Base-by-base conservation (phyloP, 2,888 invertebrate genomes). In the Marasmarcha lunaedactyla region DNA sequence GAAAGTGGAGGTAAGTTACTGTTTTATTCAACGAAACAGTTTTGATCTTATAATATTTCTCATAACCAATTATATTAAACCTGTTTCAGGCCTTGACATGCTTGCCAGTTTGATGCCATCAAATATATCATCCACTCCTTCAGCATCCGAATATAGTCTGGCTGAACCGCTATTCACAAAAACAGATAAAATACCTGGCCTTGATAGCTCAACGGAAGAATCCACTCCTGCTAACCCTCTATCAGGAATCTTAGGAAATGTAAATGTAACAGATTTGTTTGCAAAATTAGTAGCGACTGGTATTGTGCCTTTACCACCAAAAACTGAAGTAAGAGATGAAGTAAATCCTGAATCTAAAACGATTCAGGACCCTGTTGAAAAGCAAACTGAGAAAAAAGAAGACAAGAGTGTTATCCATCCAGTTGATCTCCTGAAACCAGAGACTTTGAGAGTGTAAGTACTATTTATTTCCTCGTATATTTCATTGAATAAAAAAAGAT, bases 201-300 rank as follows among this genome's bases (percentile, higher is more conserved):
- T 84, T 1, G 81, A 77, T 27, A 57, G 67, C 0, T 61, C 68
- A 0, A 40, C 53, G 0, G 69, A 71, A 1, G 38, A 70, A 71
- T 27, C 69, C 72, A 0, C 45, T 59, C 9, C 42, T 71, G 11
- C 68, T 71, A 13, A 51, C 65, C 15, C 48, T 1, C 11, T 15
- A 0, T 37, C 67, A 5, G 61, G 73, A 10, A 46, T 61, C 9
- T 58, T 84, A 0, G 63, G 71, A 14, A 69, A 72, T 41, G 65
- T 90, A 1, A 93, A 95, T 56, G 91, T 97, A 14, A 90, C 88
- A 45, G 93, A 94, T 49, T 74, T 97, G 15, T 93, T 95, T 61
- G 90, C 92, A 45, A 93, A 94, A 66, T 73, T 97, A 5, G 89
- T 96, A 1, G 92, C 92, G 0, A 91, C 92, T 1, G 97, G 81